Base-by-base conservation (phyloP, 2,888 invertebrate species). In the Drosophila hamatofila region DNA sequence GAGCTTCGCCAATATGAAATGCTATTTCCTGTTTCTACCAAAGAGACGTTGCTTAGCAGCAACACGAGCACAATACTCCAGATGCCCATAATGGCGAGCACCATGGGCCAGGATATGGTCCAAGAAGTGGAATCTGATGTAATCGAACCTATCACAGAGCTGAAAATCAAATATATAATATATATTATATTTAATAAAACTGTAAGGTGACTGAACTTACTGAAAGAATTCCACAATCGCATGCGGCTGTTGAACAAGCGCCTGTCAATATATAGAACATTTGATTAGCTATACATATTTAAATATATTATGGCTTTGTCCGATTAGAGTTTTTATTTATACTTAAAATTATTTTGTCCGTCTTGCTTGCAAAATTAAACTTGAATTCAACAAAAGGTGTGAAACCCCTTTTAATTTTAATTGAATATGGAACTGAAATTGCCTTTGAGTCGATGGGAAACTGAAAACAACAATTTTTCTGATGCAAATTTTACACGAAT, bases 201-300 rank as follows among this genome's bases (percentile, higher is more conserved):
- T 23, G 1, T n/a, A 3, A n/a, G 11, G 5, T 21, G 0, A 0
- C 1, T 9, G 9, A 8, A 59, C 89, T 79, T 65, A 92, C 92
- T 90, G 85, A 72, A 91, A 92, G 64, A 91, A 92, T 66, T 92
- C 92, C 48, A 91, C 89, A 1, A 91, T 89, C 33, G 92, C 84
- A 80, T 92, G 92, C 0, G 92, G 88, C 64, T 83, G 73, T 18
- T 83, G 73, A 16, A 52, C 37, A 1, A 63, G 58, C 18, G 75
- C 79, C 91, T 91, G 49, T 2, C 60, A 71, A n/a, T 54, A 49
- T 9, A 35, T 21, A 33, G 8, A 30, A 42, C 37, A 7, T 30
- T n/a, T 21, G 14, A 48, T 48, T 18, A 49, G 27, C 5, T 16
- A 25, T 25, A 25, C 16, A 8, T 16, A 16, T 9, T 16, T 9